A percentile compares a stretch with the other conserved stretches of the same genome.
Conservation (phyloP, 2,797 vertebrate genomes). For the Cossypha polioptera region DNA sequence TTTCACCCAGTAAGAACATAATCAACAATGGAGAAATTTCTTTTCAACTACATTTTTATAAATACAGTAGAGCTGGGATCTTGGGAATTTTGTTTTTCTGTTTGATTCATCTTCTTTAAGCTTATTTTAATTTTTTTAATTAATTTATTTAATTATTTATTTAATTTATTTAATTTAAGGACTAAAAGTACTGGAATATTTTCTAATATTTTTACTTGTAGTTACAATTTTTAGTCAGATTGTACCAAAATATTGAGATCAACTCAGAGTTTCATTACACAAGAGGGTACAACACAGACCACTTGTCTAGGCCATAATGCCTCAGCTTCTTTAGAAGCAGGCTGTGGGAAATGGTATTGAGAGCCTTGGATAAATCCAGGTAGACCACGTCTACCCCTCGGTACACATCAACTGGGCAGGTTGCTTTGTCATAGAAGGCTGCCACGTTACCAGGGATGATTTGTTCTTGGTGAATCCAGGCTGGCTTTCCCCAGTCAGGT, state of each 20-base stretch:
- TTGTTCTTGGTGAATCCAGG: neutral
- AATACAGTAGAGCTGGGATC: neutral
- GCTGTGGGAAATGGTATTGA: neutral
- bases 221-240: neutral
- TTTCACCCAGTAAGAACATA: neutral
- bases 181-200: neutral
- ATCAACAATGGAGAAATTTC: neutral
- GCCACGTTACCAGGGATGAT: neutral
- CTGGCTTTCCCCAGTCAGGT: neutral
- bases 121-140: too few relatives aligned
- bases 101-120: neutral
- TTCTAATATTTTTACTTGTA: neutral
- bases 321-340: neutral
- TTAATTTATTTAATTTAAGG: neutral
- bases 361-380: neutral
- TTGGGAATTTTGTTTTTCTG: neutral
- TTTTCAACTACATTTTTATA: neutral
- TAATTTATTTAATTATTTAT: too few relatives aligned
- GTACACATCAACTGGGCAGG: too few relatives aligned
- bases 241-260: neutral
- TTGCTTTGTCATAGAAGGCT: accelerated
- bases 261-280: neutral
- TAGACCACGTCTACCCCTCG: neutral
- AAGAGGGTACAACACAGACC: neutral
- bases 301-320: neutral